These are phyloP conservation scores for Drosophila tani DNA, from an alignment of 1,140 invertebrate species.

Conservation along the genomic window DNA sequence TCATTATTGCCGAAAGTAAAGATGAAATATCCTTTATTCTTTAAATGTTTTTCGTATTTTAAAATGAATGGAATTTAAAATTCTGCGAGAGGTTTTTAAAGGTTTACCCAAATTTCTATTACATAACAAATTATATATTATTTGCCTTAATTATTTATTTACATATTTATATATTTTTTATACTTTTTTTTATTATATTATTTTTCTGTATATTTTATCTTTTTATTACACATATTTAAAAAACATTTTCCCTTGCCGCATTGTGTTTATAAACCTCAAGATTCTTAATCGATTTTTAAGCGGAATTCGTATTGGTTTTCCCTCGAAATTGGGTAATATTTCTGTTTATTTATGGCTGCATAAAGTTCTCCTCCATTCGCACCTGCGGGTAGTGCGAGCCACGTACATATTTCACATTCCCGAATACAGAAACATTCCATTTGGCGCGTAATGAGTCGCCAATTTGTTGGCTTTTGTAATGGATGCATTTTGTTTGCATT, in stretches of 20 bases:
- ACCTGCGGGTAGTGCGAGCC: conserved; percentile 15
- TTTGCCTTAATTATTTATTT: no score
- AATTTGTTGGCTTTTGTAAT: conserved; percentile 35
- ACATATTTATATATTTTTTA: no score
- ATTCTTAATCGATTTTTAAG: not conserved
- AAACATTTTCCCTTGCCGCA: not conserved
- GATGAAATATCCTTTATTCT: no score
- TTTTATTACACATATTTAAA: no score
- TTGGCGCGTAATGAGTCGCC: conserved; percentile 31
- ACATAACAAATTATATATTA: no score
- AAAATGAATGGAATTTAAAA: no score
- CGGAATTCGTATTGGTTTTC: not conserved
- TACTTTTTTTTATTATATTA: no score
- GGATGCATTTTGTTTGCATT: conserved; percentile 10
- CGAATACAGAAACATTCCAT: conserved; percentile 18
- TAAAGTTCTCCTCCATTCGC: conserved; percentile 26
- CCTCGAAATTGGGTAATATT: not conserved
- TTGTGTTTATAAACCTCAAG: not conserved
- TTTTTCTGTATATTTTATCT: no score
- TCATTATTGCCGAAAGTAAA: no score
- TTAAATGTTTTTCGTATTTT: no score
- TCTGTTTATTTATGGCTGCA: conserved; percentile 31
- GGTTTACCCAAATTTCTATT: no score
- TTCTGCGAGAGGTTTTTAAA: no score
- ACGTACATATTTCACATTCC: conserved; percentile 14